Percentiles rank a stretch among this genome's conserved stretches.
These are phyloP conservation scores for Heliconius hermathena DNA, from an alignment of 1,140 invertebrate species.

Conservation along the genomic window DNA sequence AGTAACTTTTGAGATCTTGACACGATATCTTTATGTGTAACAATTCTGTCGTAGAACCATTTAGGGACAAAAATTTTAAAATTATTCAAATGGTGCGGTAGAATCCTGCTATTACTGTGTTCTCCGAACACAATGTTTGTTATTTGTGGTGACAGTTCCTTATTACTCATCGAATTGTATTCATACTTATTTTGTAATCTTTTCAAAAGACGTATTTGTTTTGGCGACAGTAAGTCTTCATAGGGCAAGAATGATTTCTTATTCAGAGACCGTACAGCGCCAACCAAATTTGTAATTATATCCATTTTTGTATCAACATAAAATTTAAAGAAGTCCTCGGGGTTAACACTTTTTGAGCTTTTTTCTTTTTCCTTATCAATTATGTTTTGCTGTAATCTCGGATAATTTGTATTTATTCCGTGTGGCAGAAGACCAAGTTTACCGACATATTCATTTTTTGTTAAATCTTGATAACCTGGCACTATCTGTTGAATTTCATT, in stretches of 20 bases:
- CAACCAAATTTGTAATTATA: background rate
- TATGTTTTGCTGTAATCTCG: background rate
- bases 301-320: slow-evolving; percentile 16
- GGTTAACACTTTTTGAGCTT: background rate
- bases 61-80: slow-evolving; percentile 49
- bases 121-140: slow-evolving; percentile 40
- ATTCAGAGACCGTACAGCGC: background rate
- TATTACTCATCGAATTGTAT: background rate
- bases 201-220: slow-evolving; percentile 30
- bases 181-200: slow-evolving; percentile 23
- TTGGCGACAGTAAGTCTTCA: background rate
- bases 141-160: slow-evolving; percentile 34
- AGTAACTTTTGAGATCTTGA: slow-evolving; percentile 34
- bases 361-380: background rate
- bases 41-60: slow-evolving; percentile 37
- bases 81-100: slow-evolving; percentile 40
- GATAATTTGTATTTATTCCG: background rate
- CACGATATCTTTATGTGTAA: slow-evolving; percentile 22
- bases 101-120: slow-evolving; percentile 38
- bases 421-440: background rate
- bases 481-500: background rate
- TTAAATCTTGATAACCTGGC: background rate
- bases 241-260: background rate
- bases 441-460: background rate
- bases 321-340: slow-evolving; percentile 32